Evolutionary conservation across 2,888 invertebrate genomes (phyloP).

Genomic region (Ephialtes manifestator): DNA sequence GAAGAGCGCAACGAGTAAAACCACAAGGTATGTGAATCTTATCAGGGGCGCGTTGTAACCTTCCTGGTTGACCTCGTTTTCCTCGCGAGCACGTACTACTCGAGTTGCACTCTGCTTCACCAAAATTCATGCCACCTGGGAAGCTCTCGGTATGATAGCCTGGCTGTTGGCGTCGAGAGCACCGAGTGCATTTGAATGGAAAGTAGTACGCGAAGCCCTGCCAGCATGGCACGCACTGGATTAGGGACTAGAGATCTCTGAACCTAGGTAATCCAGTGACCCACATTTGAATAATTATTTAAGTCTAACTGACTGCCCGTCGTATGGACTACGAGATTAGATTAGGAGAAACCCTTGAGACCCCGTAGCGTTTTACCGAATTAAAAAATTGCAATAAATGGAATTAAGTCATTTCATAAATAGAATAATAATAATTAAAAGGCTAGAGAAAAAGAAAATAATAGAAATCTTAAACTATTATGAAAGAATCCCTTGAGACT

Average conservation of each 20-base stretch:
- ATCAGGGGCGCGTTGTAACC: slow-evolving; percentile 53
- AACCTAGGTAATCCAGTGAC: slow-evolving; percentile 54
- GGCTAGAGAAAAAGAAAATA: no score
- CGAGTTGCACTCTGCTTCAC: slow-evolving; percentile 27
- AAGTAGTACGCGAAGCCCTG: slow-evolving; percentile 41
- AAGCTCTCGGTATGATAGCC: not conserved
- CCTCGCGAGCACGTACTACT: slow-evolving; percentile 34
- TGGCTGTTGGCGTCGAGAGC: not conserved
- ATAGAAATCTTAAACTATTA: no score
- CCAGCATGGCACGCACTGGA: slow-evolving; percentile 47
- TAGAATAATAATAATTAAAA: no score
- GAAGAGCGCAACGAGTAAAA: not conserved
- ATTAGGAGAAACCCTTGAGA: slow-evolving; percentile 36
- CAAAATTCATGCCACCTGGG: slow-evolving; percentile 57
- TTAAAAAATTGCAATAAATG: not conserved
- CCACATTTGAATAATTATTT: slow-evolving; percentile 54
- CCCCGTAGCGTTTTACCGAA: not conserved
- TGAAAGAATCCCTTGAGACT: slow-evolving; percentile 32
- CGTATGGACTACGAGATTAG: slow-evolving; percentile 23
- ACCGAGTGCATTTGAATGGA: slow-evolving; percentile 47
- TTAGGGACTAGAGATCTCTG: slow-evolving; percentile 48
- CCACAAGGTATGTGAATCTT: slow-evolving; percentile 47
- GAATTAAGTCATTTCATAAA: no score
- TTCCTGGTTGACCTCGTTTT: slow-evolving; percentile 56
- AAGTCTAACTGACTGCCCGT: not conserved